A percentile compares a stretch with the other conserved stretches of the same genome.
phyloP scores from a whole-genome alignment of 2,888 invertebrate genomes.

The Melangyna quadrimaculata region DNA sequence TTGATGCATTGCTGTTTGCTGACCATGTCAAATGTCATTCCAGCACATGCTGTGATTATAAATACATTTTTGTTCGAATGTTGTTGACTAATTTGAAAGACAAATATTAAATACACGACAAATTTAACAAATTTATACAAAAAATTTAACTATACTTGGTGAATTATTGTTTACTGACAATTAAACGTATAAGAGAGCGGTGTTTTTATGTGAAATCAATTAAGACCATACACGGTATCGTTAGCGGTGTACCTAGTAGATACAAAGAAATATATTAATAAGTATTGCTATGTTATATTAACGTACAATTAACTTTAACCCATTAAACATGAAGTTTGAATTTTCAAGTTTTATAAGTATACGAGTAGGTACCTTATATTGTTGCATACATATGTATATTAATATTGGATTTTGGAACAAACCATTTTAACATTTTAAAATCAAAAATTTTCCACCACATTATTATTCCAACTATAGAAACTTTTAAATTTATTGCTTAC shows the following conservation, averaged over 20 bases:
- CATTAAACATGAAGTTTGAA: neutral
- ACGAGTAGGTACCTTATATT: no score
- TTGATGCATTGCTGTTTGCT: conserved; percentile 35
- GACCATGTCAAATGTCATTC: conserved; percentile 51
- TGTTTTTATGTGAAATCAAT: conserved; percentile 24
- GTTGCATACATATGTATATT: no score
- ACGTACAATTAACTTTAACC: no score
- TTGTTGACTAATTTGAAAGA: conserved; percentile 53
- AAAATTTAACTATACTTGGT: conserved; percentile 54
- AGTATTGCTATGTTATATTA: no score
- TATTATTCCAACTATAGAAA: no score
- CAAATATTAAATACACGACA: conserved; percentile 27
- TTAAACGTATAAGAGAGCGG: neutral
- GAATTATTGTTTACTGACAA: conserved; percentile 9
- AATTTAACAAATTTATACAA: conserved; percentile 45
- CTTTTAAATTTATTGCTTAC: no score
- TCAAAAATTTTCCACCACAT: no score
- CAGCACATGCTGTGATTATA: conserved; percentile 45
- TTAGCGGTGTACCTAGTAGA: neutral
- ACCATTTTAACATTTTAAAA: no score
- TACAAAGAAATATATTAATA: neutral
- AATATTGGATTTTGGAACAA: no score
- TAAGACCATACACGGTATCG: conserved; percentile 9
- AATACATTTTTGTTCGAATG: neutral
- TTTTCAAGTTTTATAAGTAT: neutral